Base-by-base conservation (phyloP, 2,113 vertebrate species). In the Tachysurus fulvidraco region DNA sequence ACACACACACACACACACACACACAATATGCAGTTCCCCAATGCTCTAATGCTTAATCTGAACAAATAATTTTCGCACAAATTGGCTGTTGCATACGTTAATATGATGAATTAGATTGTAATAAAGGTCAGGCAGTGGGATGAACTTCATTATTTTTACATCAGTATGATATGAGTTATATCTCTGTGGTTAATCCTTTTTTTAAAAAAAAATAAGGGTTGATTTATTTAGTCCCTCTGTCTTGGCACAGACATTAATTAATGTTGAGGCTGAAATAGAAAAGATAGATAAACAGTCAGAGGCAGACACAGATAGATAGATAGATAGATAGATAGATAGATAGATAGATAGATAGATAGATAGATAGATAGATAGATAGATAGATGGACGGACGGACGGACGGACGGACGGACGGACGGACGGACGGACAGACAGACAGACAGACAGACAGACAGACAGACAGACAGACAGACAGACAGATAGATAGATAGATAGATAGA, bases 101-200 rank as follows among this genome's bases (percentile, higher is more conserved):
- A 55, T 80, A 62, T 81, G 30, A 81, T 81, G 41, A 81, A 81
- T 44, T 1, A 19, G 79, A 21, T 80, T 21, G 54, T 80, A 30
- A 41, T 60, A 81, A 81, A 19, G 28, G 36, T 44, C 79, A 60
- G 19, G 28, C 21, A 23, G 23, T 30, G 78, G 9, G 41, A 81
- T 44, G 30, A 81, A 44, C 3, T 3, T 23, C 14, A 44, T 16
- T 25, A 14, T 46, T 81, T 46, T 46, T 25, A 8, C 36, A 46
- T 81, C 23, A 81, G 36, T 23, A 46, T 46, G n/a, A n/a, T 46
- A 23, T 46, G 41, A 14, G 36, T 81, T 16, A 81, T 50, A 64
- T 9, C 19, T n/a, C 23, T 82, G 36, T 64, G 41, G 23, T 82
- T 65, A 64, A 30, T 59, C 3, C 13, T 8, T 64, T 82, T 64